These are phyloP conservation scores for Cepaea nemoralis DNA, from an alignment of 1,140 invertebrate species.

Conservation along the genomic window DNA sequence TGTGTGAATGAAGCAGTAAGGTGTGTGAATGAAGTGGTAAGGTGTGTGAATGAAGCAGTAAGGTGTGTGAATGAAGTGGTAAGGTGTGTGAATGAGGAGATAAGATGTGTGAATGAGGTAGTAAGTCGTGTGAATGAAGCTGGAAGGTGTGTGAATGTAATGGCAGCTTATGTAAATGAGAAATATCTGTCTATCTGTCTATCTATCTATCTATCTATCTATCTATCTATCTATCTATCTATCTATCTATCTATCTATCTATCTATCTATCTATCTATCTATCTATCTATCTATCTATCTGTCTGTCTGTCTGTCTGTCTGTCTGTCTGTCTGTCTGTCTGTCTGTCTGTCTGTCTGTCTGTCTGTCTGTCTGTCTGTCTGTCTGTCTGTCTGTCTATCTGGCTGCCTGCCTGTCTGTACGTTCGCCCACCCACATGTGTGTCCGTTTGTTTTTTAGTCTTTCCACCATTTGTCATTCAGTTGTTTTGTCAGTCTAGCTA, in stretches of 20 bases:
- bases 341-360: neutral
- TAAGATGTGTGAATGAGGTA: no score
- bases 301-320: neutral
- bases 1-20: no score
- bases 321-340: neutral
- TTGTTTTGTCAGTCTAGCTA: no score
- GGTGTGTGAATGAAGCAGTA: no score
- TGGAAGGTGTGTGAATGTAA: no score
- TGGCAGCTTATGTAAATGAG: no score
- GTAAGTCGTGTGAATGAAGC: no score
- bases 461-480: no score
- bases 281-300: conserved; percentile 5
- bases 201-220: neutral
- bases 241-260: neutral
- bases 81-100: no score
- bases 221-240: neutral
- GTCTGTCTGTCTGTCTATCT: neutral
- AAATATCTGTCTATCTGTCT: neutral
- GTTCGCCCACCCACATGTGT: neutral
- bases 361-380: neutral
- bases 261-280: neutral
- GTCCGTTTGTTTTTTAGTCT: neutral
- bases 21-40: no score
- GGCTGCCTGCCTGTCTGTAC: neutral
- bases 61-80: no score